A percentile compares a stretch with the other conserved stretches of the same genome.
Conservation (phyloP, 2,888 invertebrate species). For the Pinctada fucata region DNA sequence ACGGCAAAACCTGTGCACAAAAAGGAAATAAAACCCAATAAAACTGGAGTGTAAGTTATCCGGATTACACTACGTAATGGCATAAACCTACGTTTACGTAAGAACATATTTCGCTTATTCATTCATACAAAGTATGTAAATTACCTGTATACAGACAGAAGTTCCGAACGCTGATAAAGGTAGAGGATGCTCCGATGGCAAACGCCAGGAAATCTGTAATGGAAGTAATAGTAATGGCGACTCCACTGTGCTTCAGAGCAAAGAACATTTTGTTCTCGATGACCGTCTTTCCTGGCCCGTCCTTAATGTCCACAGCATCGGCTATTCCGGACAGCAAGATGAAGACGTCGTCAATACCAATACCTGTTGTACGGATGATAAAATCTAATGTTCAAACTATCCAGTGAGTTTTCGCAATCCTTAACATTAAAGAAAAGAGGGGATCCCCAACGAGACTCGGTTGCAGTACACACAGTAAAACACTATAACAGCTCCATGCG, state of each 20-base stretch:
- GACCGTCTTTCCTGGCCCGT: conserved; percentile 1
- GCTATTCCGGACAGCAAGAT: conserved; percentile 55
- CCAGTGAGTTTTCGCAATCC: no score
- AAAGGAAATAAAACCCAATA: not conserved
- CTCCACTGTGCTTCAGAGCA: conserved; percentile 57
- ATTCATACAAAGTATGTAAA: not conserved
- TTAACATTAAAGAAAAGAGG: no score
- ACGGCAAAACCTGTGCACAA: conserved; percentile 65
- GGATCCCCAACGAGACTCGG: no score
- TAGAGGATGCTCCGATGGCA: conserved; percentile 51
- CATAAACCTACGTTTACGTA: no score
- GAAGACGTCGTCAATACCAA: conserved; percentile 61
- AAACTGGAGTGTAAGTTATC: no score
- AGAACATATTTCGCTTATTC: not conserved
- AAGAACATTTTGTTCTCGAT: conserved; percentile 46
- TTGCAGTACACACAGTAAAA: no score
- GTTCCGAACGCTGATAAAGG: conserved; percentile 58
- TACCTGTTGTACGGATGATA: conserved; percentile 37
- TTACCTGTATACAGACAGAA: conserved; percentile 64
- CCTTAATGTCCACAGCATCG: conserved; percentile 29
- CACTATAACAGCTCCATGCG: no score
- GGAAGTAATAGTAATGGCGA: conserved; percentile 63
- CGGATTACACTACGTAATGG: no score
- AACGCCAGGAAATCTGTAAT: conserved; percentile 62
- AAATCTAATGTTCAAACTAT: no score